These are phyloP conservation scores for Motacilla alba DNA, from an alignment of 2,113 vertebrate species.

Conservation along the genomic window DNA sequence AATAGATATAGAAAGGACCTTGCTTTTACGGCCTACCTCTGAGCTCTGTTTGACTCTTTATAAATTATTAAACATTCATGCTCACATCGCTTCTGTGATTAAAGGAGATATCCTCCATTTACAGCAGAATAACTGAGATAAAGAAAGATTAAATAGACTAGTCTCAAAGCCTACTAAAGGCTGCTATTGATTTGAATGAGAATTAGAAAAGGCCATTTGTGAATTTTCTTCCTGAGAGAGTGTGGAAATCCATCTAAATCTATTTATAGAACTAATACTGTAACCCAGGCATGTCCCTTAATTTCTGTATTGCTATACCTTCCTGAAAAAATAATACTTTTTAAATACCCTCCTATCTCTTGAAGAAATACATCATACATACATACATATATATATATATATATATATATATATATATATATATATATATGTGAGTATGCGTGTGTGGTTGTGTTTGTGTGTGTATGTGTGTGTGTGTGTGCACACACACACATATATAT, in stretches of 20 bases:
- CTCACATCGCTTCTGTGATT: neutral
- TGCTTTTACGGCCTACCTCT: neutral
- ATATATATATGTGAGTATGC: no score
- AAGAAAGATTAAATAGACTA: neutral
- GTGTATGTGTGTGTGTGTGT: no score
- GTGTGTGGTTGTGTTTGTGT: no score
- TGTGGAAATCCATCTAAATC: neutral
- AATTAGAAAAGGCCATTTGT: neutral
- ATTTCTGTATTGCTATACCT: neutral
- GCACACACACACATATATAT: neutral
- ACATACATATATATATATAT: no score
- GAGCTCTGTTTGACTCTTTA: neutral
- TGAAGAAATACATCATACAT: neutral
- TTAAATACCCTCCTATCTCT: neutral
- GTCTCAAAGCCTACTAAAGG: neutral
- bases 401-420: fast-evolving
- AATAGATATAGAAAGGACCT: neutral
- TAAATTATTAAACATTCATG: constrained; percentile 12
- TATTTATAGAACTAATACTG: neutral
- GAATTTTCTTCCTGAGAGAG: neutral
- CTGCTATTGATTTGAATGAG: neutral
- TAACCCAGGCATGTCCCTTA: neutral
- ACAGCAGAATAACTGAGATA: neutral
- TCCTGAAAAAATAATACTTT: neutral
- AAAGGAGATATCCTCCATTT: neutral